Conservation (phyloP, 2,888 invertebrate genomes). For the Eremobia ochroleuca region DNA sequence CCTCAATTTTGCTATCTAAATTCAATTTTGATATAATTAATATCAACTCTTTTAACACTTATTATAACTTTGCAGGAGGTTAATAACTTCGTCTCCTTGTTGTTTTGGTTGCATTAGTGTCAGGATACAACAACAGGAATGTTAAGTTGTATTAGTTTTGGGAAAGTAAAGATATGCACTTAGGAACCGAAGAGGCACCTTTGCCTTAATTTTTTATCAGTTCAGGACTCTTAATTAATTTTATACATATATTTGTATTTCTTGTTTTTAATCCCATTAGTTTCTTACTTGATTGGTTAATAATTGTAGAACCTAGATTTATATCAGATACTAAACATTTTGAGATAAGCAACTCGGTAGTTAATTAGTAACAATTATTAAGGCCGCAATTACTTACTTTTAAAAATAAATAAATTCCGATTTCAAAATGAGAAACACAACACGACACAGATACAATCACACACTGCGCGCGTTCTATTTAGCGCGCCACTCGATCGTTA, state of each 20-base stretch:
- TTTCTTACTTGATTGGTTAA: background rate
- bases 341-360: background rate
- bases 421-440: constrained; percentile 45
- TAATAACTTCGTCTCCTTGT: background rate
- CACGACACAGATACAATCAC: constrained; percentile 56
- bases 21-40: background rate
- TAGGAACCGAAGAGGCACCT: background rate
- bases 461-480: constrained; percentile 66
- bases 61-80: background rate
- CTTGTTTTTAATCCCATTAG: background rate
- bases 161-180: background rate
- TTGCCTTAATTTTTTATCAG: background rate
- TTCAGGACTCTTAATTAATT: background rate
- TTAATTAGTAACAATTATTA: background rate
- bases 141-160: background rate
- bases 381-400: constrained; percentile 44
- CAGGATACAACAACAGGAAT: too few species aligned
- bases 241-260: background rate
- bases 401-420: constrained; percentile 18
- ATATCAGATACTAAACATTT: background rate
- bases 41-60: background rate
- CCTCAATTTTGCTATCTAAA: too few species aligned
- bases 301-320: background rate
- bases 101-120: background rate
- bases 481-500: constrained; percentile 36